Evolutionary conservation across 1,140 invertebrate species (phyloP).

Genomic region (Caenorhabditis brenneri): DNA sequence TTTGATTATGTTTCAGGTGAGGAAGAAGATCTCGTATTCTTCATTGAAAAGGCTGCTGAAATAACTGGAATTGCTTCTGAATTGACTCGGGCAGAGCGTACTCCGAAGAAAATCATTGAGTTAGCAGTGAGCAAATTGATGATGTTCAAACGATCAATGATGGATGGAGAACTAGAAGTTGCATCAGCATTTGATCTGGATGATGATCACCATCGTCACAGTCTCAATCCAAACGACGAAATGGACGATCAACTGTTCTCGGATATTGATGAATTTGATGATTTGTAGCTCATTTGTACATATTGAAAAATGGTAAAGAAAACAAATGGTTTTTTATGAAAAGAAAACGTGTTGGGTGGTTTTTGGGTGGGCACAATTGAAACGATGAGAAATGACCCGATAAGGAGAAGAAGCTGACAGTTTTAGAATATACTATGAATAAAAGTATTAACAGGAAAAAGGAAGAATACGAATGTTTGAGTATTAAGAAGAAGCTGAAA

Average conservation of each 20-base stretch:
- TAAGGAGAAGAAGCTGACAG: not conserved
- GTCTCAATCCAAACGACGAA: not conserved
- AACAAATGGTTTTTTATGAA: no score
- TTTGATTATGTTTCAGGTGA: constrained; percentile 72
- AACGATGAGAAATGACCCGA: constrained; percentile 34
- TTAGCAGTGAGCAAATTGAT: constrained; percentile 48
- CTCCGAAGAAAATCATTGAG: constrained; percentile 75
- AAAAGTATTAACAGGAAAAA: not conserved
- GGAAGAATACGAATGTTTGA: constrained; percentile 1
- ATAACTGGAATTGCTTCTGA: constrained; percentile 76
- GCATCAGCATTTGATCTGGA: not conserved
- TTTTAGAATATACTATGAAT: no score
- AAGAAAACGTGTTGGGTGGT: no score
- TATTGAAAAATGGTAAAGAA: no score
- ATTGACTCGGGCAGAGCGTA: constrained; percentile 71
- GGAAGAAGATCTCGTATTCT: constrained; percentile 83
- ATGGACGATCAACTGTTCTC: constrained; percentile 26
- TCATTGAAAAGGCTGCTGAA: constrained; percentile 85
- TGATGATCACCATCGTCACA: not conserved
- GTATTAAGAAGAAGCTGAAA: not conserved
- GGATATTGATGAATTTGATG: constrained; percentile 31
- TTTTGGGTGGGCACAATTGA: constrained; percentile 28
- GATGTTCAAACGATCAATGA: not conserved
- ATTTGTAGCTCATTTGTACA: not conserved
- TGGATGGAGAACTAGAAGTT: constrained; percentile 12